These are phyloP conservation scores for Amphimallon solstitiale DNA, from an alignment of 2,888 invertebrate species.

Conservation along the genomic window DNA sequence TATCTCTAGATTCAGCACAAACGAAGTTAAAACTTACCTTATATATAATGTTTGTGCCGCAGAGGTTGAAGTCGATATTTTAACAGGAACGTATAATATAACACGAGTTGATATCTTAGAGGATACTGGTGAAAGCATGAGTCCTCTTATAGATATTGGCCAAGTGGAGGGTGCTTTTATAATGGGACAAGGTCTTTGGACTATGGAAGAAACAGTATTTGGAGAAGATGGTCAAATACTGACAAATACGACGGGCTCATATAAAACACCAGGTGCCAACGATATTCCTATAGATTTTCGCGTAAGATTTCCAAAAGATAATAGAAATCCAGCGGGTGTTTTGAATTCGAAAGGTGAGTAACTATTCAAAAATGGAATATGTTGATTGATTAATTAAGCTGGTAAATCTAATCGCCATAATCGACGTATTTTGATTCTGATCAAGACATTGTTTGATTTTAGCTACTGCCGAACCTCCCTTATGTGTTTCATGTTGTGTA, in stretches of 20 bases:
- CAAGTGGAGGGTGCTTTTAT: slow-evolving; percentile 82
- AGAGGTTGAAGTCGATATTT: slow-evolving; percentile 81
- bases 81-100: slow-evolving; percentile 80
- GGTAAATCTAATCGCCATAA: too few species aligned
- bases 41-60: slow-evolving; percentile 73
- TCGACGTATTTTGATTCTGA: too few species aligned
- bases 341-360: slow-evolving; percentile 80
- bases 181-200: slow-evolving; percentile 74
- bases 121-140: slow-evolving; percentile 78
- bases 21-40: slow-evolving; percentile 64
- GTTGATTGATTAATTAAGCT: too few species aligned
- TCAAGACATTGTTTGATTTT: too few species aligned
- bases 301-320: slow-evolving; percentile 74
- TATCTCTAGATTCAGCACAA: slow-evolving; percentile 32
- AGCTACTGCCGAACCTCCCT: slow-evolving; percentile 69
- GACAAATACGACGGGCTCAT: slow-evolving; percentile 84
- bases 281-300: slow-evolving; percentile 83
- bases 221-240: slow-evolving; percentile 72
- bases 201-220: slow-evolving; percentile 75
- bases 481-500: slow-evolving; percentile 63
- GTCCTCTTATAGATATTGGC: slow-evolving; percentile 77
- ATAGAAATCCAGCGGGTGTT: slow-evolving; percentile 73
- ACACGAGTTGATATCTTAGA: slow-evolving; percentile 77
- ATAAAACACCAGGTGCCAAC: slow-evolving; percentile 80
- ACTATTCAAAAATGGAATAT: too few species aligned